These are phyloP conservation scores for Drosophila anomalata DNA, from an alignment of 2,888 invertebrate species.

Conservation along the genomic window DNA sequence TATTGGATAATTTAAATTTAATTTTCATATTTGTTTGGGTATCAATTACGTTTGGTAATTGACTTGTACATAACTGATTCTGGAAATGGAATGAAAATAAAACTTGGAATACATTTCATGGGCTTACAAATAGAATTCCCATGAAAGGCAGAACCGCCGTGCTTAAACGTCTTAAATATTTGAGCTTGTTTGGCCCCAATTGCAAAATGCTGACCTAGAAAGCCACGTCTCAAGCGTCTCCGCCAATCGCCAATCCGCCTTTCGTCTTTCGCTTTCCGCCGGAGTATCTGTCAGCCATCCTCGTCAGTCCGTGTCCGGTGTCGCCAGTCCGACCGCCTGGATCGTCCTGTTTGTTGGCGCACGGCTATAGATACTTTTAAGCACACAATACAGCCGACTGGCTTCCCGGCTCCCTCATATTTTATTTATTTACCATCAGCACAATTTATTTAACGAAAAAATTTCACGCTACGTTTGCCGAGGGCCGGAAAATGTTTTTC, in stretches of 20 bases:
- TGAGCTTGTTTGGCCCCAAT: slow-evolving; percentile 50
- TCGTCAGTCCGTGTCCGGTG: slow-evolving; percentile 40
- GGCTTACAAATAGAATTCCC: slow-evolving; percentile 25
- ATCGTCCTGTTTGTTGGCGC: slow-evolving; percentile 7
- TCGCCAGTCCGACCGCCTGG: slow-evolving; percentile 6
- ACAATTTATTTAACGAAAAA: slow-evolving; percentile 57
- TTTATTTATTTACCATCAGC: slow-evolving; percentile 69
- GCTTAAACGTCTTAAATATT: slow-evolving; percentile 54
- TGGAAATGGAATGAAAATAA: background rate
- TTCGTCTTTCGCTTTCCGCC: slow-evolving; percentile 13
- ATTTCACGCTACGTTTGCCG: slow-evolving; percentile 48
- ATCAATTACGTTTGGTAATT: slow-evolving; percentile 14
- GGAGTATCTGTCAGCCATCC: slow-evolving; percentile 34
- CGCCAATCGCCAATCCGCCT: slow-evolving; percentile 20
- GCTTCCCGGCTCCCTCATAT: slow-evolving; percentile 54
- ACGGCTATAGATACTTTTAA: slow-evolving; percentile 34
- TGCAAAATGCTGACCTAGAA: slow-evolving; percentile 65
- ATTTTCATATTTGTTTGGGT: slow-evolving; percentile 7
- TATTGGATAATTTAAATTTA: slow-evolving; percentile 4
- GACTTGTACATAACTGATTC: slow-evolving; percentile 15
- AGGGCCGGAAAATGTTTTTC: slow-evolving; percentile 49
- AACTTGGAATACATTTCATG: slow-evolving; percentile 10
- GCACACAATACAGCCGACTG: slow-evolving; percentile 35
- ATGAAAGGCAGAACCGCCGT: slow-evolving; percentile 26
- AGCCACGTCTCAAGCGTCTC: slow-evolving; percentile 20